A percentile compares a stretch with the other conserved stretches of the same genome.
phyloP scores from a whole-genome alignment of 2,113 vertebrate species.

The Morone chrysops region DNA sequence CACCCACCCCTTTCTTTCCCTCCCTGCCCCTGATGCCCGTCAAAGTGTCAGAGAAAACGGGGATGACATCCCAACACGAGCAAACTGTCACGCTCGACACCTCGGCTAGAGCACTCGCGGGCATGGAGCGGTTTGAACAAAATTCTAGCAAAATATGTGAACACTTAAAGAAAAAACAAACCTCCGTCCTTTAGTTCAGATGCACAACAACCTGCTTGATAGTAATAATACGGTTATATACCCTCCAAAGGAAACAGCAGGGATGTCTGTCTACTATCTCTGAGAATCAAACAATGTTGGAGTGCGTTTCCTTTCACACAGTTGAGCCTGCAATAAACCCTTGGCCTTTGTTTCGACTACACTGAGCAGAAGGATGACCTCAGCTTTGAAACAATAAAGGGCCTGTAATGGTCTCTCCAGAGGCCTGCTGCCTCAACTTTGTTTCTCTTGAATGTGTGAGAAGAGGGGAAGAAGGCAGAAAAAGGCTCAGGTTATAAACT shows the following conservation, averaged over 20 bases:
- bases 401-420: constrained; percentile 95
- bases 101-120: constrained; percentile 34
- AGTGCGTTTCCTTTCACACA: constrained; percentile 98
- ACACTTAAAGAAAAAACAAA: background rate
- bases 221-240: background rate
- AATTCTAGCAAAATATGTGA: constrained; percentile 21
- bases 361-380: constrained; percentile 96
- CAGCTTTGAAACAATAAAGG: constrained; percentile 98
- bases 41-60: constrained; percentile 67
- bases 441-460: constrained; percentile 89
- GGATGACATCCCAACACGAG: constrained; percentile 66
- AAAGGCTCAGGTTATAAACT: constrained; percentile 58
- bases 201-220: constrained; percentile 28
- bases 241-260: constrained; percentile 60
- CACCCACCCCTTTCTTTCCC: constrained; percentile 3
- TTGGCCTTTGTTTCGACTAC: constrained; percentile 95
- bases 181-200: background rate
- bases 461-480: constrained; percentile 56
- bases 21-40: constrained; percentile 55
- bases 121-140: constrained; percentile 5
- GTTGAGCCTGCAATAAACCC: constrained; percentile 95
- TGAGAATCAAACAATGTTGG: constrained; percentile 90
- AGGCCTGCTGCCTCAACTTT: constrained; percentile 95
- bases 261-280: constrained; percentile 76
- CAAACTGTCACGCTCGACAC: constrained; percentile 65